Percentiles rank a stretch among this genome's conserved stretches.
Conservation (phyloP, 2,888 invertebrate species). For the Ophion costatus region DNA sequence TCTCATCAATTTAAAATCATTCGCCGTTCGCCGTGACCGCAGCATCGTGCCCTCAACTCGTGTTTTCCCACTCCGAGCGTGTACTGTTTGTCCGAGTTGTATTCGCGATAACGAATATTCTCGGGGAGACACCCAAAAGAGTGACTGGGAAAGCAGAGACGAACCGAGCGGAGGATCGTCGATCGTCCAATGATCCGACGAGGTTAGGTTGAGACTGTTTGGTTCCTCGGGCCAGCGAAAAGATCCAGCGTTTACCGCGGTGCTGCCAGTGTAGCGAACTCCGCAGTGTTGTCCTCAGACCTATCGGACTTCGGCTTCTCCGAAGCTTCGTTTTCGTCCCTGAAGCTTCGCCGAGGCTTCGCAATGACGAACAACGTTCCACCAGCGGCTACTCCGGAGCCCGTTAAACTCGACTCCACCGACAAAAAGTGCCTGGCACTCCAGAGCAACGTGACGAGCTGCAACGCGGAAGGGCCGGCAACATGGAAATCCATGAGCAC, state of each 20-base stretch:
- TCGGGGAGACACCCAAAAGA: too few relatives aligned
- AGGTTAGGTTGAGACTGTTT: too few relatives aligned
- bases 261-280: background rate
- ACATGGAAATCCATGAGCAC: conserved; percentile 85
- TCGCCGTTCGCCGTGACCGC: background rate
- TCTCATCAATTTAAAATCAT: conserved; percentile 54
- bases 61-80: conserved; percentile 13
- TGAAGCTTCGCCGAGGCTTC: background rate
- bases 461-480: conserved; percentile 60
- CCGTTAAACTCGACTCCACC: conserved; percentile 39
- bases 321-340: background rate
- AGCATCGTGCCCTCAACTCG: conserved; percentile 30
- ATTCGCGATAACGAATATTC: background rate
- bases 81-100: background rate
- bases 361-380: conserved; percentile 61
- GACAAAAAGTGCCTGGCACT: conserved; percentile 56
- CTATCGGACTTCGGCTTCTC: background rate
- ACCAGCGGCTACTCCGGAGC: conserved; percentile 45
- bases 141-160: too few relatives aligned
- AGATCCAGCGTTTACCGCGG: background rate
- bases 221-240: too few relatives aligned
- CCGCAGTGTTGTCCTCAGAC: background rate
- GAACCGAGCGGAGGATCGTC: too few relatives aligned
- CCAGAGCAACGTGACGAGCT: conserved; percentile 36
- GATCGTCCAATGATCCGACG: too few relatives aligned